Percentiles rank a stretch among this genome's conserved stretches.
These are phyloP conservation scores for Macrocentrus cingulum DNA, from an alignment of 1,140 invertebrate genomes.

Conservation along the genomic window DNA sequence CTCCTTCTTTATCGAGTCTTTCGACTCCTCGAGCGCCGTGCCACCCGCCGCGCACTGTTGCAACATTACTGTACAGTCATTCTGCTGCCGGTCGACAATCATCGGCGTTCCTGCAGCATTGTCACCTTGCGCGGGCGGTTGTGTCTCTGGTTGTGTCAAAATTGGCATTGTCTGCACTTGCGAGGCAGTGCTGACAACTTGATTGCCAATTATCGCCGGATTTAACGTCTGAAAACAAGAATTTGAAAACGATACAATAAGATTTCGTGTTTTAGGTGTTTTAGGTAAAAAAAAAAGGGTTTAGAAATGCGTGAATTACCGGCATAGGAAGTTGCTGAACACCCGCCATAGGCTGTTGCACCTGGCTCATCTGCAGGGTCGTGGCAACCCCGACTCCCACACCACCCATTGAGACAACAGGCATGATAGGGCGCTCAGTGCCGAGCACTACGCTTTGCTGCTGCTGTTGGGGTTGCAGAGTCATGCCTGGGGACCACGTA, in stretches of 20 bases:
- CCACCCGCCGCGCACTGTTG: slow-evolving; percentile 28
- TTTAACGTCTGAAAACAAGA: slow-evolving; percentile 42
- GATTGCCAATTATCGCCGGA: slow-evolving; percentile 49
- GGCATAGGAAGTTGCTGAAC: slow-evolving; percentile 58
- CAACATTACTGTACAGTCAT: slow-evolving; percentile 41
- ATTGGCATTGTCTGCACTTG: slow-evolving; percentile 46
- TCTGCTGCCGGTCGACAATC: slow-evolving; percentile 38
- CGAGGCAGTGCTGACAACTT: slow-evolving; percentile 46
- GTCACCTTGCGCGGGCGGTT: slow-evolving; percentile 32
- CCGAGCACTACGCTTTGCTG: slow-evolving; percentile 52
- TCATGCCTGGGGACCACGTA: slow-evolving; percentile 39
- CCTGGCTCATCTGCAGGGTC: slow-evolving; percentile 51
- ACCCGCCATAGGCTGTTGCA: slow-evolving; percentile 54
- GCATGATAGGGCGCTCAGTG: slow-evolving; percentile 60
- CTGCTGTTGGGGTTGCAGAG: slow-evolving; percentile 47
- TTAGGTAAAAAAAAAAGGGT: too few species aligned
- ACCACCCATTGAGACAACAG: slow-evolving; percentile 60
- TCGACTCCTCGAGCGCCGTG: slow-evolving; percentile 33
- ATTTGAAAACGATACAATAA: too few species aligned
- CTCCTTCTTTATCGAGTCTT: slow-evolving; percentile 39
- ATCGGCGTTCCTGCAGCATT: slow-evolving; percentile 35
- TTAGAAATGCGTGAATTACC: too few species aligned
- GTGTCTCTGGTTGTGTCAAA: slow-evolving; percentile 38
- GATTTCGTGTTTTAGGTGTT: too few species aligned
- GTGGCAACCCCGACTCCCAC: slow-evolving; percentile 46